Percentiles rank a stretch among this genome's conserved stretches.
phyloP scores from a whole-genome alignment of 2,113 vertebrate genomes.

The Corythornis cristatus region DNA sequence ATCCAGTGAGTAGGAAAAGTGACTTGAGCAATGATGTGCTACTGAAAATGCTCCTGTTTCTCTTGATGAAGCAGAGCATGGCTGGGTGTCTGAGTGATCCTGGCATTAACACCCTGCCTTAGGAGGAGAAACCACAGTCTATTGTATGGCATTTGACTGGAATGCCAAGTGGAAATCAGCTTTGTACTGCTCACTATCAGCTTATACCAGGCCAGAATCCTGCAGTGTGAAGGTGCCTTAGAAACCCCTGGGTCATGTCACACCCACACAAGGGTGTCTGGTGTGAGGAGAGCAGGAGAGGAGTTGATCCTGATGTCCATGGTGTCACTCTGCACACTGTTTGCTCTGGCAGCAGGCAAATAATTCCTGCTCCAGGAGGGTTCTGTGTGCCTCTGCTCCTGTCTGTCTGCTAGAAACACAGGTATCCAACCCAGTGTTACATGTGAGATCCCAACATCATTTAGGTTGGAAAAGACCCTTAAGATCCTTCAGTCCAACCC shows the following conservation, averaged over 20 bases:
- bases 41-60: background rate
- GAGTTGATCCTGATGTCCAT: conserved; percentile 60
- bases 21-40: background rate
- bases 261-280: conserved; percentile 32
- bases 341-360: conserved; percentile 67
- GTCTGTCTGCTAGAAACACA: conserved; percentile 74
- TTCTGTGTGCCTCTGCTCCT: conserved; percentile 61
- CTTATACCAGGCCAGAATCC: background rate
- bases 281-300: conserved; percentile 69
- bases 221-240: background rate
- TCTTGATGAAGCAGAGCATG: background rate
- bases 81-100: background rate
- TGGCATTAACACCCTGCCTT: background rate
- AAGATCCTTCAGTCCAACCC: background rate
- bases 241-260: background rate
- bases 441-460: background rate
- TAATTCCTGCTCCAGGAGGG: conserved; percentile 64
- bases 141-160: background rate
- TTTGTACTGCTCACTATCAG: background rate
- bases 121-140: background rate
- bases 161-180: background rate
- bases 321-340: conserved; percentile 69
- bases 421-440: background rate
- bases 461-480: background rate
- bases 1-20: background rate